phyloP scores from a whole-genome alignment of 2,113 vertebrate genomes.

The Percina caprodes region DNA sequence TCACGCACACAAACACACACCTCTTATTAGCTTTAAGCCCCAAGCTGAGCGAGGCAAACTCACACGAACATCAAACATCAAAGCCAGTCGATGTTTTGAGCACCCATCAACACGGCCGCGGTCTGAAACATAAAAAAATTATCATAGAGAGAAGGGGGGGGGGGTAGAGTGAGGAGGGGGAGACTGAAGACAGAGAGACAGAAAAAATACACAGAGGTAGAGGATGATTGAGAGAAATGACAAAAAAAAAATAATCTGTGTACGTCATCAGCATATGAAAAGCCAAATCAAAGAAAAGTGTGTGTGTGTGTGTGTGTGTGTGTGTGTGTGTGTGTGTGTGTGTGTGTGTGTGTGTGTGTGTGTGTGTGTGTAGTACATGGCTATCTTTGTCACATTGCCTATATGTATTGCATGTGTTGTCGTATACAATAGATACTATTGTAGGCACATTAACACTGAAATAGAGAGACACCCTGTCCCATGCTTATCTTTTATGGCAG shows the following conservation, averaged over 20 bases:
- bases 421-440: no score
- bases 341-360: no score
- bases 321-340: constrained; percentile 6
- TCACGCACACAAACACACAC: constrained; percentile 4
- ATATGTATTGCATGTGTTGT: neutral
- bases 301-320: constrained; percentile 1
- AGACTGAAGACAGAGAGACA: neutral
- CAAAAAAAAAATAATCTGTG: neutral
- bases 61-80: constrained; percentile 56
- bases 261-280: constrained; percentile 21
- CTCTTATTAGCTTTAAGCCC: constrained; percentile 52
- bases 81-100: constrained; percentile 53
- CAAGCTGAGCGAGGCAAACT: constrained; percentile 53
- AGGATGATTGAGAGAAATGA: constrained; percentile 15
- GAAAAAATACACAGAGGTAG: neutral
- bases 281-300: neutral
- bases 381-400: neutral
- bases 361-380: neutral
- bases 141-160: constrained; percentile 13
- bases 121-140: constrained; percentile 43
- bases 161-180: neutral
- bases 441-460: neutral
- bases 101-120: constrained; percentile 42
- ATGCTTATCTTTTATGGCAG: no score
- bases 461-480: neutral